Conservation (phyloP, 2,888 invertebrate genomes). For the Troides oblongomaculatus region DNA sequence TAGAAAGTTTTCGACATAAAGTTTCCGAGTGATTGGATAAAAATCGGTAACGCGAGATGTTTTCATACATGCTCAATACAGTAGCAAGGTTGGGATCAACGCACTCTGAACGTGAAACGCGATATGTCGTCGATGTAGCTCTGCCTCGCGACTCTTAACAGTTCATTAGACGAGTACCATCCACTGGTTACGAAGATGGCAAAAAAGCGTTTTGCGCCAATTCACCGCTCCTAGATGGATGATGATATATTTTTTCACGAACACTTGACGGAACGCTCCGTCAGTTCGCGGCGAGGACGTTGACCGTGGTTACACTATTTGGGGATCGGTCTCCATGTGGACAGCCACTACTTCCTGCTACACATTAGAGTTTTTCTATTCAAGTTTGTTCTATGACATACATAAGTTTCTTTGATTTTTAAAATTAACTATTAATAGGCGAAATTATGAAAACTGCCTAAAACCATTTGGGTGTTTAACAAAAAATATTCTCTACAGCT, state of each 20-base stretch:
- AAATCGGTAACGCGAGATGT: conserved; percentile 33
- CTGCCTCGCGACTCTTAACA: conserved; percentile 29
- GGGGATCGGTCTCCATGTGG: conserved; percentile 54
- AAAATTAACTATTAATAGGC: too few relatives aligned
- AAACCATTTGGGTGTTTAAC: too few relatives aligned
- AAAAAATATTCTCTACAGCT: too few relatives aligned
- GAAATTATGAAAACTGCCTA: too few relatives aligned
- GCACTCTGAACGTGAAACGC: conserved; percentile 55
- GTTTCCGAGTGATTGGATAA: conserved; percentile 31
- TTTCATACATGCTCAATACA: conserved; percentile 43
- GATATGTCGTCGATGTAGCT: conserved; percentile 53
- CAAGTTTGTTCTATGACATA: conserved; percentile 29
- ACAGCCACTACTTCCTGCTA: conserved; percentile 26
- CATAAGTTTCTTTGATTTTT: too few relatives aligned
- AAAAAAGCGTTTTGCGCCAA: conserved; percentile 69
- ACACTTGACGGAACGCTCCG: conserved; percentile 67
- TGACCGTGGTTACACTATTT: conserved; percentile 71
- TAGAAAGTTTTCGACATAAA: conserved; percentile 6
- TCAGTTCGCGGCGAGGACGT: conserved; percentile 61
- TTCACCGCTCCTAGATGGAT: conserved; percentile 53
- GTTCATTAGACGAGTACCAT: conserved; percentile 61
- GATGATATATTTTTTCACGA: conserved; percentile 61
- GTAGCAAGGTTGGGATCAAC: conserved; percentile 46
- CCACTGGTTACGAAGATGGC: conserved; percentile 50
- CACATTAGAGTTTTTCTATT: conserved; percentile 33